Evolutionary conservation across 2,113 vertebrate genomes (phyloP).

Genomic region (Trichechus manatus): DNA sequence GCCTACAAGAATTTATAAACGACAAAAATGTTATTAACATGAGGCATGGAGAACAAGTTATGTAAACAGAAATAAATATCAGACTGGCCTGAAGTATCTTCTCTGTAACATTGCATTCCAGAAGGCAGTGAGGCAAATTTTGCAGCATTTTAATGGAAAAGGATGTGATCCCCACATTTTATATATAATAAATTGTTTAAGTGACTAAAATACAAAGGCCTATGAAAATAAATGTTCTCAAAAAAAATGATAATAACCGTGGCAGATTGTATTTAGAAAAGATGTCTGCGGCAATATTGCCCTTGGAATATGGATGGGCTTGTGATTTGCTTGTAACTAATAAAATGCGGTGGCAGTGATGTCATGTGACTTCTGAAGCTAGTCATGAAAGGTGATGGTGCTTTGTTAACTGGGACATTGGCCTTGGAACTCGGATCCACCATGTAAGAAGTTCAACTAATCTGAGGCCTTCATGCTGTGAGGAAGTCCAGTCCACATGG

Average conservation of each 20-base stretch:
- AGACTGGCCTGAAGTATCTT: neutral
- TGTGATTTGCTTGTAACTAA: neutral
- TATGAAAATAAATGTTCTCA: neutral
- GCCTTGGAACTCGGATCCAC: neutral
- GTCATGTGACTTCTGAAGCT: neutral
- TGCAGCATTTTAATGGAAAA: constrained; percentile 32
- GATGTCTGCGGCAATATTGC: neutral
- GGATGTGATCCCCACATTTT: neutral
- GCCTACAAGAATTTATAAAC: neutral
- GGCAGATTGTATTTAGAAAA: neutral
- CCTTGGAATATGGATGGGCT: neutral
- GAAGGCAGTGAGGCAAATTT: neutral
- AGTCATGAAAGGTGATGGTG: neutral
- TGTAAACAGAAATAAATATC: neutral
- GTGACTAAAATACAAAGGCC: neutral
- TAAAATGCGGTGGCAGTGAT: neutral
- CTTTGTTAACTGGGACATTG: neutral
- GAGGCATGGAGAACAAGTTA: neutral
- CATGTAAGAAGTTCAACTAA: neutral
- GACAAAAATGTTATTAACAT: neutral
- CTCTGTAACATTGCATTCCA: neutral
- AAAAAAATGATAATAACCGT: neutral
- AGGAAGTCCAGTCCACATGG: neutral
- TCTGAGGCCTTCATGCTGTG: neutral
- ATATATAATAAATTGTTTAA: neutral